Percentiles rank a stretch among this genome's conserved stretches.
These are phyloP conservation scores for Trilocha varians DNA, from an alignment of 2,888 invertebrate genomes.

Conservation along the genomic window DNA sequence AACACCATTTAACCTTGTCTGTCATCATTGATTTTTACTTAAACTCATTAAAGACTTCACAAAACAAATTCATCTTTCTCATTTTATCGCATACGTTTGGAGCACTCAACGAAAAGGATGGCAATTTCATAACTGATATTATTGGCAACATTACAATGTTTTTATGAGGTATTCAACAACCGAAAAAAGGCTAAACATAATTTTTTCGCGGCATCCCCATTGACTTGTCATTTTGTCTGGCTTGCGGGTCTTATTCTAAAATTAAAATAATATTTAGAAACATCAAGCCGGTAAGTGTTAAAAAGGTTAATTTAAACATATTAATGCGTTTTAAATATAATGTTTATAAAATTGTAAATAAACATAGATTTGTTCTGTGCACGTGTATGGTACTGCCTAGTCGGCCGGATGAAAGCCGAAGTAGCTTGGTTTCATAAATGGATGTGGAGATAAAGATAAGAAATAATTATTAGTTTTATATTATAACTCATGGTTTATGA, in stretches of 20 bases:
- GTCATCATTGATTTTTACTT: slow-evolving; percentile 6
- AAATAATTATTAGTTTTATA: too few species aligned
- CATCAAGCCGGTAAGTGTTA: neutral
- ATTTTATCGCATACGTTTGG: slow-evolving; percentile 9
- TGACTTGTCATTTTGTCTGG: slow-evolving; percentile 6
- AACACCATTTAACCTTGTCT: too few species aligned
- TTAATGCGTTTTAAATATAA: too few species aligned
- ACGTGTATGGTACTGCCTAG: too few species aligned
- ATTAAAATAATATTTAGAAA: too few species aligned
- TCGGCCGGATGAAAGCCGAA: too few species aligned
- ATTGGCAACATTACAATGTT: slow-evolving; percentile 22
- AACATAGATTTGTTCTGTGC: too few species aligned
- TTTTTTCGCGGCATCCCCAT: slow-evolving; percentile 34
- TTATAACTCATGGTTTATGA: too few species aligned
- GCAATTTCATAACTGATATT: slow-evolving; percentile 9
- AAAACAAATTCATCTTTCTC: slow-evolving; percentile 4
- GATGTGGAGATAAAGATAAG: too few species aligned
- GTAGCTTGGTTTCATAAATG: too few species aligned
- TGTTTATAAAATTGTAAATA: too few species aligned
- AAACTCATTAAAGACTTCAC: neutral
- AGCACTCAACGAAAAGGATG: slow-evolving; percentile 9
- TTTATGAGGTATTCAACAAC: slow-evolving; percentile 12
- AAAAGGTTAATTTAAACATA: neutral
- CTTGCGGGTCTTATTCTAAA: slow-evolving; percentile 2
- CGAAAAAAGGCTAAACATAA: slow-evolving; percentile 23